Conservation (phyloP, 2,797 vertebrate species). For the Sphenodon punctatus region DNA sequence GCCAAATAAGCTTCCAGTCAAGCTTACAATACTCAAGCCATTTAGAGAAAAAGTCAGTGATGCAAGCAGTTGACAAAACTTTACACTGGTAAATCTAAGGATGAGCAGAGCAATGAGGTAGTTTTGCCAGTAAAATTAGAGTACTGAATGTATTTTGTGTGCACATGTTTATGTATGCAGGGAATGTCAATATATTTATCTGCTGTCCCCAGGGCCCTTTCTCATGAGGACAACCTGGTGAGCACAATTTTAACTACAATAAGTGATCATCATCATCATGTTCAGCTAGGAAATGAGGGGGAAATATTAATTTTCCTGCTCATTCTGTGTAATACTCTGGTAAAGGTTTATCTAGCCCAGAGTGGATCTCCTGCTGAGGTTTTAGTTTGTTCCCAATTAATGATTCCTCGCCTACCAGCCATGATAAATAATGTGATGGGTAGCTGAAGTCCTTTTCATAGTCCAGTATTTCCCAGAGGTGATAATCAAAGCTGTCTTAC, state of each 20-base stretch:
- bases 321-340: neutral
- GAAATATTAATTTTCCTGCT: neutral
- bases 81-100: neutral
- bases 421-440: neutral
- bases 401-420: neutral
- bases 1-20: neutral
- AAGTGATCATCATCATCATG: neutral
- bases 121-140: neutral
- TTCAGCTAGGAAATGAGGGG: neutral
- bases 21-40: neutral
- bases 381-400: constrained; percentile 8
- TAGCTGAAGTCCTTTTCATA: neutral
- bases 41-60: neutral
- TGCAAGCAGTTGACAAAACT: neutral
- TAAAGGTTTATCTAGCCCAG: neutral
- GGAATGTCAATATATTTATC: neutral
- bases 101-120: neutral
- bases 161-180: neutral
- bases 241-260: neutral
- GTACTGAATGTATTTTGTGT: neutral
- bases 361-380: neutral
- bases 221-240: neutral
- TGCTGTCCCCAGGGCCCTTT: neutral
- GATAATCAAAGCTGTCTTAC: constrained; percentile 21
- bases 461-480: neutral